These are phyloP conservation scores for Pelobates fuscus DNA, from an alignment of 2,113 vertebrate species.

Conservation along the genomic window DNA sequence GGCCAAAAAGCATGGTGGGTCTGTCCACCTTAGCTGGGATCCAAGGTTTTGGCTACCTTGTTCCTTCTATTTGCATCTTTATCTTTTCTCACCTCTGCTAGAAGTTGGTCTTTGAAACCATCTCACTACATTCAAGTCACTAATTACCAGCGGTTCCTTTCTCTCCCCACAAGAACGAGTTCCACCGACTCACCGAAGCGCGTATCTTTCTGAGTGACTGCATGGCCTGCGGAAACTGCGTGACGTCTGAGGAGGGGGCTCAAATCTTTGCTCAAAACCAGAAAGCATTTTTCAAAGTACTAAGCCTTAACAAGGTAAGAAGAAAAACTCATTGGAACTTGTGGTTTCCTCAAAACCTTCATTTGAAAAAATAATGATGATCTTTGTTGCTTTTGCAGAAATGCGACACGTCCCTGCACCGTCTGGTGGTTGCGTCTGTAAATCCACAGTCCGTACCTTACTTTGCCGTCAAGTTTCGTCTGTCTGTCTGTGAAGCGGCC, in stretches of 20 bases:
- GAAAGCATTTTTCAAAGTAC: conserved; percentile 77
- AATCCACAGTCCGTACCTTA: conserved; percentile 83
- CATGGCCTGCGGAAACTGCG: conserved; percentile 87
- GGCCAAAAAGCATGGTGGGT: no score
- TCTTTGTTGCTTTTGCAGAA: conserved; percentile 63
- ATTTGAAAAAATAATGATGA: no score
- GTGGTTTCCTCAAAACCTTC: no score
- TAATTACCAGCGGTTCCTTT: neutral
- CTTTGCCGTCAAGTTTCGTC: conserved; percentile 85
- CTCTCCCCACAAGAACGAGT: conserved; percentile 70
- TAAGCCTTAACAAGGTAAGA: conserved; percentile 88
- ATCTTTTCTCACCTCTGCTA: no score
- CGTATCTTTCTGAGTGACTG: conserved; percentile 87
- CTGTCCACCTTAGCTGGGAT: no score
- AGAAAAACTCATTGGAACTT: no score
- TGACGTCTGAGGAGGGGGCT: conserved; percentile 82
- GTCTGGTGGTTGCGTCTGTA: conserved; percentile 74
- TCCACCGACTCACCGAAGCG: conserved; percentile 69
- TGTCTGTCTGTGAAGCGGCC: conserved; percentile 82
- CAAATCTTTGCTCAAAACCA: conserved; percentile 87
- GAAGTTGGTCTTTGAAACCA: no score
- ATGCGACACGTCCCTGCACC: conserved; percentile 77
- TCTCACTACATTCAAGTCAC: no score
- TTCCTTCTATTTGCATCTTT: no score
- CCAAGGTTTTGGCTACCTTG: no score